phyloP scores from a whole-genome alignment of 2,797 vertebrate genomes.

The Delichon dasypus region DNA sequence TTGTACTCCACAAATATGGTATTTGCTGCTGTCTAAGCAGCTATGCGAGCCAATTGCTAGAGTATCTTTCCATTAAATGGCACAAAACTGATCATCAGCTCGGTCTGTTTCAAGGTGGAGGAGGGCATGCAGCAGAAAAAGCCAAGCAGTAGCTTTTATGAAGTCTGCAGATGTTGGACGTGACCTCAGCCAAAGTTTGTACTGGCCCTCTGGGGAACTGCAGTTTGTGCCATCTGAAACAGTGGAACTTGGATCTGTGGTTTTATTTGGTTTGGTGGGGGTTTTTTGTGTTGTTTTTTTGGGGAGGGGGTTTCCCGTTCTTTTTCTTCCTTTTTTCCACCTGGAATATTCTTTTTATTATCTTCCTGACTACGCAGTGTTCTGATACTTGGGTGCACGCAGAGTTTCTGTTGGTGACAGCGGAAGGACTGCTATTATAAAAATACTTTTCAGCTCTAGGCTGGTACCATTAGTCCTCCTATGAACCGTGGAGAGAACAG shows the following conservation, averaged over 20 bases:
- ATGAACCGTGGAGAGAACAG: background rate
- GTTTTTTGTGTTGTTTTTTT: too few relatives aligned
- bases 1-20: background rate
- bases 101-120: background rate
- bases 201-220: background rate
- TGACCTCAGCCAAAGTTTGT: background rate
- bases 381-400: background rate
- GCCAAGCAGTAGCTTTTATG: background rate
- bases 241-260: background rate
- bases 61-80: background rate
- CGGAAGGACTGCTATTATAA: background rate
- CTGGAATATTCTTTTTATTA: background rate
- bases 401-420: background rate
- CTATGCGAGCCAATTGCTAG: background rate
- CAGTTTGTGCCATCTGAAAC: background rate
- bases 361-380: background rate
- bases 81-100: background rate
- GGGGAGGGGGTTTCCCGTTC: accelerated
- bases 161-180: background rate
- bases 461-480: background rate
- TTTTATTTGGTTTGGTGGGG: too few relatives aligned
- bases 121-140: background rate
- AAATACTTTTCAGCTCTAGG: background rate
- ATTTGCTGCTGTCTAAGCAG: constrained; percentile 29
- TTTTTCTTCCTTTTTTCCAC: background rate